A percentile compares a stretch with the other conserved stretches of the same genome.
These are phyloP conservation scores for Oligia strigilis DNA, from an alignment of 2,888 invertebrate species.

Conservation along the genomic window DNA sequence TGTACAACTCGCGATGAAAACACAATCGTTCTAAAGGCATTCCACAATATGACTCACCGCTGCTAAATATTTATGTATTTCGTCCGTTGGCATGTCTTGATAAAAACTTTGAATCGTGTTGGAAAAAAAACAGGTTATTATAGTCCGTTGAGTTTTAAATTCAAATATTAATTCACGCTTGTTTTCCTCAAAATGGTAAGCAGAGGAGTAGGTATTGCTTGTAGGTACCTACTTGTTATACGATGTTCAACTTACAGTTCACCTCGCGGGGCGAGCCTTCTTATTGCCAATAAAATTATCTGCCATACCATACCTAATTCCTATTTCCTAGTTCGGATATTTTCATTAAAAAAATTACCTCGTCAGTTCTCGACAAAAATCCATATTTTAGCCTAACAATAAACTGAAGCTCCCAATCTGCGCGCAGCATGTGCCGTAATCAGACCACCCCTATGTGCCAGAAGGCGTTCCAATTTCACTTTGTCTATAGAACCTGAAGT, in stretches of 20 bases:
- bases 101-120: constrained; percentile 50
- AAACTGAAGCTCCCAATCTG: not conserved
- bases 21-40: constrained; percentile 41
- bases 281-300: not conserved
- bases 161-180: constrained; percentile 30
- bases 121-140: constrained; percentile 28
- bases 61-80: constrained; percentile 54
- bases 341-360: not conserved
- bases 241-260: not conserved
- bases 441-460: not conserved
- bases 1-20: not conserved
- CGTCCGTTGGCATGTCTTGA: constrained; percentile 52
- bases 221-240: not conserved
- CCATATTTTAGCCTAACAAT: not conserved
- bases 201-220: constrained; percentile 5
- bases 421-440: not conserved
- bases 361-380: not conserved
- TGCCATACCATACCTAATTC: too few species aligned
- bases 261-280: not conserved
- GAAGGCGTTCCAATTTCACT: constrained; percentile 6
- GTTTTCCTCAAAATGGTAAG: not conserved
- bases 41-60: constrained; percentile 50
- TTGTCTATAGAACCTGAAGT: not conserved
- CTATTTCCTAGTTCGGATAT: too few species aligned
- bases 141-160: constrained; percentile 42